These are phyloP conservation scores for Escarpia spicata DNA, from an alignment of 2,888 invertebrate genomes.

Conservation along the genomic window DNA sequence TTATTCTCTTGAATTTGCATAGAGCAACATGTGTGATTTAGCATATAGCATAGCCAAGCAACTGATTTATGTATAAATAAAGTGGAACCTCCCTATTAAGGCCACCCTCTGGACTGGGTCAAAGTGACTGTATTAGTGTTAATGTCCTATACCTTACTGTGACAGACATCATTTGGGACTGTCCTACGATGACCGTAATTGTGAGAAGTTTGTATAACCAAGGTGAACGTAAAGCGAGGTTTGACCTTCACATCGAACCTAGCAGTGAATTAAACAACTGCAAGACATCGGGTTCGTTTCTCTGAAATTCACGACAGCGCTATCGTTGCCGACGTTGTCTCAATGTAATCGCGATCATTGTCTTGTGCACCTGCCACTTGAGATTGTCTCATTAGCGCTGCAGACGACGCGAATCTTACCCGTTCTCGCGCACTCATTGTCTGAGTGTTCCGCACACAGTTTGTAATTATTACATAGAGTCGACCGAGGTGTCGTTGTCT, in stretches of 20 bases:
- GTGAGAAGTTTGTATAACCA: no score
- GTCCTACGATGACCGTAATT: no score
- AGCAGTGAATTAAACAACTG: neutral
- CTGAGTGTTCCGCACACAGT: neutral
- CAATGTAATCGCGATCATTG: neutral
- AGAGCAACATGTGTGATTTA: no score
- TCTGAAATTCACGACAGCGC: neutral
- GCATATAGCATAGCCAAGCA: no score
- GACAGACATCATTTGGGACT: no score
- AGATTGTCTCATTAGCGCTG: neutral
- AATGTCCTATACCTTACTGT: no score
- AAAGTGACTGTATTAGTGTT: no score
- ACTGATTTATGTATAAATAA: no score
- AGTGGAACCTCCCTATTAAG: no score
- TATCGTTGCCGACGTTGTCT: neutral
- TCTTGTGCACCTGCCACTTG: slow-evolving; percentile 1
- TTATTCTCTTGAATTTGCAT: no score
- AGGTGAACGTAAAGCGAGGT: no score
- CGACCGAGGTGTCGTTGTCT: neutral
- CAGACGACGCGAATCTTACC: neutral
- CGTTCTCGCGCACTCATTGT: neutral
- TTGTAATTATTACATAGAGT: neutral
- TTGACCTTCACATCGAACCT: neutral
- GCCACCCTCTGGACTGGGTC: no score
- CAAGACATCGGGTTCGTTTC: neutral